phyloP scores from a whole-genome alignment of 2,888 invertebrate genomes.

The Amblyteles armatorius region DNA sequence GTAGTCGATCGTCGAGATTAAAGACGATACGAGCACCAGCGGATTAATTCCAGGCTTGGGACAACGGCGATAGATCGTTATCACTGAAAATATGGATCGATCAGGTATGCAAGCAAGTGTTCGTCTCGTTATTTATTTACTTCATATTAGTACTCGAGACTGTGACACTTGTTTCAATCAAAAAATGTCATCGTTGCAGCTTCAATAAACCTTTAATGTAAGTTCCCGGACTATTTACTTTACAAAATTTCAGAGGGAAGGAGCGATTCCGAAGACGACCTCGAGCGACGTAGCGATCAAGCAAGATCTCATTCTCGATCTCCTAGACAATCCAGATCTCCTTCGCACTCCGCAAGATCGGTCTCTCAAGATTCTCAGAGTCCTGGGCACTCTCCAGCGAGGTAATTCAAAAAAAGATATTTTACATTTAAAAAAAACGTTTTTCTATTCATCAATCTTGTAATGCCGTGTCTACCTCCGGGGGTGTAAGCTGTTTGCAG shows the following conservation, averaged over 20 bases:
- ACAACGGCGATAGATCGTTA: constrained; percentile 14
- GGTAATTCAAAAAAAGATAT: constrained; percentile 62
- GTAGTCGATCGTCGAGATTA: neutral
- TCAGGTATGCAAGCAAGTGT: constrained; percentile 34
- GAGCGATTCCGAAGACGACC: constrained; percentile 76
- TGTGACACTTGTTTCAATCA: neutral
- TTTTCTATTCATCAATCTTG: neutral
- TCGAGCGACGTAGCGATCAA: constrained; percentile 52
- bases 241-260: constrained; percentile 67
- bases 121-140: constrained; percentile 22
- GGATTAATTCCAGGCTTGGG: neutral
- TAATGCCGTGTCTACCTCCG: neutral
- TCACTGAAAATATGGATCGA: constrained; percentile 47
- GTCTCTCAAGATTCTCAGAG: constrained; percentile 69
- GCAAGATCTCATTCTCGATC: constrained; percentile 51
- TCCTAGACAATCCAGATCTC: constrained; percentile 70
- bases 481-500: neutral
- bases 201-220: neutral
- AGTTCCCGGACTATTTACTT: neutral
- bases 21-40: neutral
- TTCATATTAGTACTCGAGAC: neutral
- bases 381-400: constrained; percentile 71
- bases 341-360: constrained; percentile 71
- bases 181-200: neutral
- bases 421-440: neutral